Percentiles rank a stretch among this genome's conserved stretches.
Evolutionary conservation across 64 coral and sea anemone species (phyloP).

Genomic region (Montipora cactus): DNA sequence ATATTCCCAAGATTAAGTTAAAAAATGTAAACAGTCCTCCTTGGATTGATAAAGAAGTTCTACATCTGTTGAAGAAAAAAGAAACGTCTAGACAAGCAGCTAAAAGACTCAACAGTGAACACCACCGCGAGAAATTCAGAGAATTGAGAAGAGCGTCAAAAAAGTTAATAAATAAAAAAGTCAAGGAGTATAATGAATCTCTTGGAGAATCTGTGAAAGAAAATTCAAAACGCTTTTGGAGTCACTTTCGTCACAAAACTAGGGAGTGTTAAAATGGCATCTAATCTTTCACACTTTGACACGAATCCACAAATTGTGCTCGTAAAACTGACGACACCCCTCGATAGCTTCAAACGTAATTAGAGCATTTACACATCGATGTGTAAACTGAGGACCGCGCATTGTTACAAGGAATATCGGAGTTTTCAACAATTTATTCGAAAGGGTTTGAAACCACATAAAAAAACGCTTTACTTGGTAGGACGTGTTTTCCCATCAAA

Average conservation of each 20-base stretch:
- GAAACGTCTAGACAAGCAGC: no score
- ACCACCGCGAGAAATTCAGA: no score
- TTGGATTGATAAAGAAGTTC: no score
- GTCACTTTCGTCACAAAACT: no score
- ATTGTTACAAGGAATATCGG: neutral
- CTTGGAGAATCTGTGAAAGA: no score
- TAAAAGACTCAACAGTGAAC: no score
- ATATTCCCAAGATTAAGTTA: neutral
- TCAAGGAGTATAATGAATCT: no score
- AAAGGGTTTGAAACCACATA: neutral
- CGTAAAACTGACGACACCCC: neutral
- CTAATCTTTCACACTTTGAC: neutral
- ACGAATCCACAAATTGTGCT: neutral
- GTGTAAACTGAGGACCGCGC: neutral
- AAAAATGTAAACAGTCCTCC: no score
- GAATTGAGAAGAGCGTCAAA: no score
- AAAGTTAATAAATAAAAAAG: no score
- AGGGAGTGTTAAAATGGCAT: neutral
- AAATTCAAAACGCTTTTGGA: no score
- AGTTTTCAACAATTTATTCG: slow-evolving; percentile 6
- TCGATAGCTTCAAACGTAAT: neutral
- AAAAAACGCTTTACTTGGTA: neutral
- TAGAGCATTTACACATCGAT: neutral
- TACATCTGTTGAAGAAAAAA: no score
- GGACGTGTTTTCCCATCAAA: neutral